Evolutionary conservation across 2,888 invertebrate species (phyloP), one percentile per base, ranked within the genome.

Genomic region (Tinea pellionella): DNA sequence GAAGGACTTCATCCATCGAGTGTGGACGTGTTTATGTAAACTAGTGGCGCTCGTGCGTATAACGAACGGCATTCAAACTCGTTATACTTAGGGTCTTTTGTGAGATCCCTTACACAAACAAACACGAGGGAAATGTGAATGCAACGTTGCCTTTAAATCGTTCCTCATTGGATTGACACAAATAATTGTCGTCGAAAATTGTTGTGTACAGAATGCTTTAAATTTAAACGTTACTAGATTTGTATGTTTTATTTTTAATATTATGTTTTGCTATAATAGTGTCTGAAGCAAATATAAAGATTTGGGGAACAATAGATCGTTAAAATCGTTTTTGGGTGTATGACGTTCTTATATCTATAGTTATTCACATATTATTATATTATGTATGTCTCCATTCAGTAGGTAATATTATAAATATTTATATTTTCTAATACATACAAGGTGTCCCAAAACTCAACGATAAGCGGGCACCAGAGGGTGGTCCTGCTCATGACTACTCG

Each of bases 81-180:
- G 32, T 30, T 13, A 24, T 51, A 59, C 67, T 69, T 68, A 68
- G 67, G 66, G 66, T 68, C 68, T 69, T 68, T 68, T 68, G 66
- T 63, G 67, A 30, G 56, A 37, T 55, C 19, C 59, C 59, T 56
- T 62, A 43, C 30, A 15, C 60, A 61, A 61, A 62, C 60, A 61
- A 61, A 62, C 60, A 61, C 60, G 15, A 47, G 55, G 37, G 32
- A 61, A 61, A 59, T 53, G 59, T 47, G 58, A 61, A 29, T 19
- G 59, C n/a, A 16, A 18, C 37, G 30, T 53, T 55, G 12, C 43
- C 55, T 55, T 55, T 59, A 59, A 15, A 42, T 37, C 37, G 1
- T n/a, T 55, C 15, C 24, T 51, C 55, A 55, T 61, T 59, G 53
- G 59, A 59, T 61, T 61, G 37, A 37, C n/a, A 18, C 30, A 11